These are phyloP conservation scores for Trichonephila clavata DNA, from an alignment of 1,140 invertebrate species.

Conservation along the genomic window DNA sequence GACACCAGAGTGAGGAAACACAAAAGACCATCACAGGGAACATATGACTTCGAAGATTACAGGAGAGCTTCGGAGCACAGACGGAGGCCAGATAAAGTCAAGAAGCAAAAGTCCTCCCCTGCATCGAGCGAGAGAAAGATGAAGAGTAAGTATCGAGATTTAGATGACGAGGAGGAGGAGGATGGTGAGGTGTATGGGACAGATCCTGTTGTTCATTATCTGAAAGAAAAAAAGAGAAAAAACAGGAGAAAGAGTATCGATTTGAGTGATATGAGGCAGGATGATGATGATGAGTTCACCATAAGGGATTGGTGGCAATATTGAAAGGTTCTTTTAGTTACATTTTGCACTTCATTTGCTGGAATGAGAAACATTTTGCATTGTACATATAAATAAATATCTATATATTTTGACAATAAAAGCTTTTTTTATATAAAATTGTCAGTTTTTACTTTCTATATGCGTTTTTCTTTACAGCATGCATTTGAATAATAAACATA, in stretches of 20 bases:
- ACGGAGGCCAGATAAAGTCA: background rate
- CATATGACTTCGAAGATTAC: slow-evolving; percentile 58
- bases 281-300: slow-evolving; percentile 27
- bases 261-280: background rate
- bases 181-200: slow-evolving; percentile 51
- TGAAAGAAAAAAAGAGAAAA: slow-evolving; percentile 47
- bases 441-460: no score
- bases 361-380: no score
- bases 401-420: no score
- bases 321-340: background rate
- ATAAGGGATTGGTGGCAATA: slow-evolving; percentile 63
- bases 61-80: background rate
- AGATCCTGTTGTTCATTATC: slow-evolving; percentile 58
- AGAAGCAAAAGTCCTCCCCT: background rate
- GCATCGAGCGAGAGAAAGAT: background rate
- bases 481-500: no score
- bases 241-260: background rate
- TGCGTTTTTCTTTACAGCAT: no score
- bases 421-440: no score
- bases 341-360: background rate
- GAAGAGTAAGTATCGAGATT: background rate
- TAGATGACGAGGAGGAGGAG: slow-evolving; percentile 29
- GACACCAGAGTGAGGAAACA: slow-evolving; percentile 2
- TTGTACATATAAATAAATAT: no score
- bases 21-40: background rate